Conservation (phyloP, 2,113 vertebrate genomes). For the Sclerurus mexicanus region DNA sequence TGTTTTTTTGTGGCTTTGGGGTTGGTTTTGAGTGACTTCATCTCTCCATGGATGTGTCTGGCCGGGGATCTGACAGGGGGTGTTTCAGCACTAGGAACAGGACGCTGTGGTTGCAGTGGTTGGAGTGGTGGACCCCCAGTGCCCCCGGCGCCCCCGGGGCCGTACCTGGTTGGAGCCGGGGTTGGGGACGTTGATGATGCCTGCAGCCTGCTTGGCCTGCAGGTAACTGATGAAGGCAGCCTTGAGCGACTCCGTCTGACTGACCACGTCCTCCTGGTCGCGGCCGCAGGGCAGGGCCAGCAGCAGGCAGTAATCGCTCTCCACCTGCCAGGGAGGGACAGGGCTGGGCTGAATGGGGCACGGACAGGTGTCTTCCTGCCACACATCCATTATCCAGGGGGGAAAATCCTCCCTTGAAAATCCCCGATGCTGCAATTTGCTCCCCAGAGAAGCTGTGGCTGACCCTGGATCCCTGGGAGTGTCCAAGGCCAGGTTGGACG, state of each 20-base stretch:
- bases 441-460: neutral
- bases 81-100: neutral
- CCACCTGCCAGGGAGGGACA: constrained; percentile 77
- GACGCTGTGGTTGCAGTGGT: too few species aligned
- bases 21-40: rapidly evolving
- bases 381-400: rapidly evolving
- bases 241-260: constrained; percentile 94
- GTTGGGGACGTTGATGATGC: constrained; percentile 98
- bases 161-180: constrained; percentile 95
- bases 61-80: rapidly evolving
- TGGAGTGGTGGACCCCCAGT: too few species aligned
- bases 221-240: constrained; percentile 97
- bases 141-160: neutral
- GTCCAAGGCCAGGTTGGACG: neutral
- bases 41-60: rapidly evolving
- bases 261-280: constrained; percentile 94
- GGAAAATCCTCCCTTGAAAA: neutral
- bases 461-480: neutral
- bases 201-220: constrained; percentile 96
- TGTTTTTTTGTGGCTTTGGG: neutral
- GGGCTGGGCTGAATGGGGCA: neutral
- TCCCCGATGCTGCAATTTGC: neutral
- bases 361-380: neutral
- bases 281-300: constrained; percentile 95
- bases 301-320: constrained; percentile 95